phyloP scores from a whole-genome alignment of 23 tunicate genomes.

The Trididemnum miniatum region DNA sequence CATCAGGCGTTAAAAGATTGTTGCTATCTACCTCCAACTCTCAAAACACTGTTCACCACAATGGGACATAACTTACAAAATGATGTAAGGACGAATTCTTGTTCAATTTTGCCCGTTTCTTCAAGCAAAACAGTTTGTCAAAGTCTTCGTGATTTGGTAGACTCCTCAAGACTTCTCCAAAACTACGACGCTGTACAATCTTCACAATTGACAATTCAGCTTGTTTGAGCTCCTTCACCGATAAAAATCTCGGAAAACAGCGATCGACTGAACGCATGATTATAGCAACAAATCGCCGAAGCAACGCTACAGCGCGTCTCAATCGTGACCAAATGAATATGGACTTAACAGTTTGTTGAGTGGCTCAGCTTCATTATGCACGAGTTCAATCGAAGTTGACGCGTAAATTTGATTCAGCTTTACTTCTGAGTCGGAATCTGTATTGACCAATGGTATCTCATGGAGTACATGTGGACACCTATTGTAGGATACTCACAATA shows the following conservation, averaged over 20 bases:
- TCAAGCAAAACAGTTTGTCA: background rate
- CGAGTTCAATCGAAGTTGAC: background rate
- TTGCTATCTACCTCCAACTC: background rate
- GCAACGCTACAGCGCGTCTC: background rate
- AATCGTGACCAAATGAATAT: background rate
- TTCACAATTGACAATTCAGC: constrained; percentile 24
- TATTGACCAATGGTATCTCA: background rate
- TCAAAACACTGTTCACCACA: background rate
- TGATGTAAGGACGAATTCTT: too few relatives aligned
- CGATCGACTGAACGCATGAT: background rate
- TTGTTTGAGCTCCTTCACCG: constrained; percentile 7
- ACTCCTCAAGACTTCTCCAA: background rate
- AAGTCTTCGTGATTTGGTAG: background rate
- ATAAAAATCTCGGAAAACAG: background rate
- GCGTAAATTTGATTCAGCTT: background rate
- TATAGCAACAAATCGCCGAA: background rate
- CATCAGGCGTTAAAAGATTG: background rate
- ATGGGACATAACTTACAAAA: background rate
- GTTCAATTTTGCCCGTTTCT: background rate
- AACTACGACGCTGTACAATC: constrained; percentile 19
- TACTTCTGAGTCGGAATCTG: background rate
- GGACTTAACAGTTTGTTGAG: background rate
- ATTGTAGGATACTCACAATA: too few relatives aligned
- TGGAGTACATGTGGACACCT: background rate
- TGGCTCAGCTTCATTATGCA: background rate